Conservation (phyloP, 2,888 invertebrate species). For the Idaea dimidiata region DNA sequence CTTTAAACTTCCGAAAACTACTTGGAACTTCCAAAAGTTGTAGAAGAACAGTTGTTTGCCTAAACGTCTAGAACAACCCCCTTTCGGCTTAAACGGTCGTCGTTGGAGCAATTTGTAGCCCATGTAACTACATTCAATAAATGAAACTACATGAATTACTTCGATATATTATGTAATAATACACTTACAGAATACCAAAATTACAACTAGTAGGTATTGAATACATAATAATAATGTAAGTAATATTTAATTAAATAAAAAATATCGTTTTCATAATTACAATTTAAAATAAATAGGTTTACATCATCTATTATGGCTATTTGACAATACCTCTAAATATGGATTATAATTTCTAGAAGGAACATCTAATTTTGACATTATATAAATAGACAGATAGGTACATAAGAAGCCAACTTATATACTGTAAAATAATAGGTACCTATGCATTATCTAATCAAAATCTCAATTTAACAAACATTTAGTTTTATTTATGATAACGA, state of each 20-base stretch:
- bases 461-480: background rate
- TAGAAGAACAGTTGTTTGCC: no score
- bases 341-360: background rate
- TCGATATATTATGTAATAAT: constrained; percentile 49
- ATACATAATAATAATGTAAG: constrained; percentile 28
- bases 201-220: constrained; percentile 38
- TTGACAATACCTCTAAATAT: background rate
- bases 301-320: background rate
- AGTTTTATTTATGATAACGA: background rate
- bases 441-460: background rate
- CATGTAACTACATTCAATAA: constrained; percentile 4
- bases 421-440: background rate
- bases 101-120: no score
- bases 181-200: constrained; percentile 53
- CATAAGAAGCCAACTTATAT: background rate
- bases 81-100: no score
- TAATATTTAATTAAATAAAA: constrained; percentile 34
- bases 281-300: constrained; percentile 6
- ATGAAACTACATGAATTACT: constrained; percentile 37
- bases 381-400: background rate
- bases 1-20: no score
- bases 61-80: no score
- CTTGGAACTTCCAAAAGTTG: no score
- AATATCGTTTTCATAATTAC: constrained; percentile 21
- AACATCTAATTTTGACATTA: background rate